Percentiles rank a stretch among this genome's conserved stretches.
Evolutionary conservation across 1,140 invertebrate species (phyloP).

Genomic region (Nasonia vitripennis): DNA sequence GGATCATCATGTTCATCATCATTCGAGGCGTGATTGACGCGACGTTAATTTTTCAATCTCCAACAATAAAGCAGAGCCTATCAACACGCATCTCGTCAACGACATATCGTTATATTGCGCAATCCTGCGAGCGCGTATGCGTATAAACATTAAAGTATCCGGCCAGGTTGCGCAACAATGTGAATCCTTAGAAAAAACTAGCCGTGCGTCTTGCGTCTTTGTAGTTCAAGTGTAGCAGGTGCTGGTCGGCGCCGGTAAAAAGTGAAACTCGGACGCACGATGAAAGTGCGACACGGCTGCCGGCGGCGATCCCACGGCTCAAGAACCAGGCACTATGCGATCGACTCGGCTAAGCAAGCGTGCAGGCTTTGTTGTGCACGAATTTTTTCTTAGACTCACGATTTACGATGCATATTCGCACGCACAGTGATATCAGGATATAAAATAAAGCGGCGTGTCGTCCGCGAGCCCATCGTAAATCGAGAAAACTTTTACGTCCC

Average conservation of each 20-base stretch:
- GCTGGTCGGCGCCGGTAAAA: constrained; percentile 19
- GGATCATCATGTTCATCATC: not conserved
- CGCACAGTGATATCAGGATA: not conserved
- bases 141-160: too few relatives aligned
- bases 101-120: not conserved
- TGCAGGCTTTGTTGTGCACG: too few relatives aligned
- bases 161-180: too few relatives aligned
- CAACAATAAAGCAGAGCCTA: not conserved
- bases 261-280: constrained; percentile 32
- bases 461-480: too few relatives aligned
- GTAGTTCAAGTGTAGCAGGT: constrained; percentile 26
- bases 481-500: too few relatives aligned
- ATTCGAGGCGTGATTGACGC: not conserved
- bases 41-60: not conserved
- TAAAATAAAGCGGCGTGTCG: not conserved
- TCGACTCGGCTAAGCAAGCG: too few relatives aligned
- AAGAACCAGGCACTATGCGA: too few relatives aligned
- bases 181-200: not conserved
- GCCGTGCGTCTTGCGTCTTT: not conserved
- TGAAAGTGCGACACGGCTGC: constrained; percentile 20
- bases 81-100: not conserved
- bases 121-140: too few relatives aligned
- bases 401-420: too few relatives aligned
- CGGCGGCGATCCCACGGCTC: too few relatives aligned
- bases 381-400: too few relatives aligned